Base-by-base conservation (phyloP, 2,113 vertebrate genomes). In the Tichodroma muraria region DNA sequence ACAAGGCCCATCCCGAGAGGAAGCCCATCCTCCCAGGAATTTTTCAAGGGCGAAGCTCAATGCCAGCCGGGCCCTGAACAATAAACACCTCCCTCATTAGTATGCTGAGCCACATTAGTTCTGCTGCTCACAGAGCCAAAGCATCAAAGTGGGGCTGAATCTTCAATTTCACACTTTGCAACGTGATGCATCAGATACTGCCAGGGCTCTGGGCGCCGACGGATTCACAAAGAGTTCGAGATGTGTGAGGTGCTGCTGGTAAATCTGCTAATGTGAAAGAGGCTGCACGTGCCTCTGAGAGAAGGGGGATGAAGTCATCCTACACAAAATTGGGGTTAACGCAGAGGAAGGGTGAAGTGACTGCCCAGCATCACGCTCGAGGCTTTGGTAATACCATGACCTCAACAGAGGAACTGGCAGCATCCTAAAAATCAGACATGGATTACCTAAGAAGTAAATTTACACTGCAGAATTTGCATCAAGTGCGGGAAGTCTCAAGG, bases 31-130 rank as follows among this genome's bases (percentile, higher is more conserved):
- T 79, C n/a, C 33, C 35, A 20, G 54, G 42, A 82, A 69, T 66
- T 66, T 77, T 87, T 5, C 52, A 33, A 56, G 61, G 82, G 30
- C 18, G 35, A 93, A 77, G 85, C 82, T 53, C 44, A 69, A 45
- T 3, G 0, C 17, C 15, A 13, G 20, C 8, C 59, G 10, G 3
- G 17, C 75, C 31, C 82, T n/a, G 69, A 49, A 45, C 3, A 21
- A 79, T 33, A 88, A 89, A 94, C 4, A 22, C 31, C 47, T 33
- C 83, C 65, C 76, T 88, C 88, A 86, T 93, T 70, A 88, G 76
- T 17, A 93, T 83, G 79, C 92, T 59, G 64, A 88, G 72, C 82
- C 77, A 59, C 80, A 49, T 93, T 63, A 88, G 86, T 84, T 85
- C 72, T 78, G 85, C 68, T 1, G 33, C 86, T 92, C 59, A 33